Conservation (phyloP, 2,113 vertebrate genomes). For the Mola mola region DNA sequence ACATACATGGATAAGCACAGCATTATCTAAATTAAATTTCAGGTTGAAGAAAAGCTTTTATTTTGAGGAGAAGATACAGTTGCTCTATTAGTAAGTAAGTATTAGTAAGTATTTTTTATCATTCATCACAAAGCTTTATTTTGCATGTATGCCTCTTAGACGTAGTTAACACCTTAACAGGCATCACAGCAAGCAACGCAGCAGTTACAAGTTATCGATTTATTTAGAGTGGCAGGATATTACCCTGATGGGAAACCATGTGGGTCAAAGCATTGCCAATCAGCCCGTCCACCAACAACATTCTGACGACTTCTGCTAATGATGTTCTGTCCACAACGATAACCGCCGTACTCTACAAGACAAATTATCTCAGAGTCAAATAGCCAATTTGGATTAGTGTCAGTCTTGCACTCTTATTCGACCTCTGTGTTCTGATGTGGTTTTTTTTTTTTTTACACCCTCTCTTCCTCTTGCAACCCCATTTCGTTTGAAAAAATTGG, state of each 20-base stretch:
- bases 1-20: no score
- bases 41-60: no score
- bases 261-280: constrained; percentile 45
- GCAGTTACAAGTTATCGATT: constrained; percentile 29
- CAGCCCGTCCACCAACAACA: constrained; percentile 30
- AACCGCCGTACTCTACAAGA: constrained; percentile 57
- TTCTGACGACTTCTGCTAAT: constrained; percentile 60
- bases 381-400: constrained; percentile 75
- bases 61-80: no score
- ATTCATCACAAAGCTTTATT: background rate
- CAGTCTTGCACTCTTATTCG: constrained; percentile 39
- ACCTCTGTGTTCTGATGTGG: constrained; percentile 43
- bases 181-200: background rate
- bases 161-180: constrained; percentile 6
- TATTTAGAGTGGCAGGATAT: constrained; percentile 27
- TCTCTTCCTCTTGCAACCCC: no score
- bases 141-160: background rate
- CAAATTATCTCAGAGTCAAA: constrained; percentile 67
- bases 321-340: constrained; percentile 56
- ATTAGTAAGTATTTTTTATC: background rate
- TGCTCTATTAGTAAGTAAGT: no score
- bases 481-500: no score
- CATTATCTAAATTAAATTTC: no score
- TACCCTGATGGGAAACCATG: constrained; percentile 33
- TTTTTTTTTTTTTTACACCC: background rate